Evolutionary conservation across 2,797 vertebrate genomes (phyloP).

Genomic region (Anguilla anguilla): DNA sequence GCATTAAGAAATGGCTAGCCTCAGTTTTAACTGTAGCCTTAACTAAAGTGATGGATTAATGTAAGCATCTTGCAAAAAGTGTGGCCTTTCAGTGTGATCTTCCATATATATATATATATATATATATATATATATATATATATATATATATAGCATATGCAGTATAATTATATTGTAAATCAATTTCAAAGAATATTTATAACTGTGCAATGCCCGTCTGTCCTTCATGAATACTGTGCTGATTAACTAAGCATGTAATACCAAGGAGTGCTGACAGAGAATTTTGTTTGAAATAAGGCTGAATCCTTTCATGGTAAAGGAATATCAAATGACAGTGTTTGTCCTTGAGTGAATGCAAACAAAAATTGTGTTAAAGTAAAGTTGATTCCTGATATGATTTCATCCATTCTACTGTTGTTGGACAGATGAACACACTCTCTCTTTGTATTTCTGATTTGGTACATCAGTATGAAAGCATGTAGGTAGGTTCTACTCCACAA

Average conservation of each 20-base stretch:
- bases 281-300: background rate
- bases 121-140: background rate
- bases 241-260: conserved; percentile 1
- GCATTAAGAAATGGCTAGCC: conserved; percentile 74
- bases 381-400: background rate
- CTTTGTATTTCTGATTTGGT: background rate
- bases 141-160: background rate
- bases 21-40: conserved; percentile 69
- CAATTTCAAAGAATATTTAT: background rate
- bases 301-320: background rate
- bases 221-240: background rate
- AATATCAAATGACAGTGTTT: background rate
- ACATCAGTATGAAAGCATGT: background rate
- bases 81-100: background rate
- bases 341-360: background rate
- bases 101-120: conserved; percentile 43
- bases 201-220: background rate
- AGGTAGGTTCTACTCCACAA: conserved; percentile 22
- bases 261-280: background rate
- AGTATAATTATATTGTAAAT: background rate
- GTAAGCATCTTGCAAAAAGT: conserved; percentile 63
- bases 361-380: background rate
- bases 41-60: conserved; percentile 78
- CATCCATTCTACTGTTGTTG: background rate
- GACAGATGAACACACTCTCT: background rate